Percentiles rank a stretch among this genome's conserved stretches.
phyloP scores from a whole-genome alignment of 1,140 invertebrate species.

The Protaetia brevitarsis region DNA sequence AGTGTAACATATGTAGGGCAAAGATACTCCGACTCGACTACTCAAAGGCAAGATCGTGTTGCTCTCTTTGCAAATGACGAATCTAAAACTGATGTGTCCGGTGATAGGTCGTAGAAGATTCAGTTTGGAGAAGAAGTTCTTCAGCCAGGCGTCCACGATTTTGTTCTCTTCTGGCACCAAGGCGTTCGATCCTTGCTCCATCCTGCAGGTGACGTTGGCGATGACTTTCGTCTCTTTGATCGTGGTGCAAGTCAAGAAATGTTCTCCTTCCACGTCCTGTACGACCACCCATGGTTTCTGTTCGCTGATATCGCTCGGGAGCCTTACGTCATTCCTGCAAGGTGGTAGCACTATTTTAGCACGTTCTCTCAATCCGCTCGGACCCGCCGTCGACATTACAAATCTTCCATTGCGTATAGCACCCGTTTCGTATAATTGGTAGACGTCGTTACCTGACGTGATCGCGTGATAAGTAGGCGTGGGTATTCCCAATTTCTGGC shows the following conservation, averaged over 20 bases:
- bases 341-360: conserved; percentile 65
- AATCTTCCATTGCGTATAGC: conserved; percentile 60
- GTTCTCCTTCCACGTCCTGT: conserved; percentile 67
- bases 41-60: conserved; percentile 59
- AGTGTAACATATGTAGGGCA: conserved; percentile 74
- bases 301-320: conserved; percentile 65
- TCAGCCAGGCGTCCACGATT: conserved; percentile 69
- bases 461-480: conserved; percentile 65
- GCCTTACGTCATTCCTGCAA: conserved; percentile 58
- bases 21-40: conserved; percentile 68
- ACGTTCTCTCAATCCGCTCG: conserved; percentile 65
- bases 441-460: conserved; percentile 62
- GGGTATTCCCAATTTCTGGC: conserved; percentile 58
- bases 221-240: conserved; percentile 70
- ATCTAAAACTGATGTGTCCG: conserved; percentile 72
- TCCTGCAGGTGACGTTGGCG: conserved; percentile 73
- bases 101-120: conserved; percentile 61
- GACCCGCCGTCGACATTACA: conserved; percentile 69
- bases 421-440: conserved; percentile 66
- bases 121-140: conserved; percentile 64
- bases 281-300: conserved; percentile 74
- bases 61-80: conserved; percentile 56
- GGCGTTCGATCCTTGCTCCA: conserved; percentile 63
- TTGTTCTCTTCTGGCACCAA: conserved; percentile 65
- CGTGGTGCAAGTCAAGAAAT: conserved; percentile 75